phyloP scores from a whole-genome alignment of 2,113 vertebrate genomes.

The Brachyistius frenatus region DNA sequence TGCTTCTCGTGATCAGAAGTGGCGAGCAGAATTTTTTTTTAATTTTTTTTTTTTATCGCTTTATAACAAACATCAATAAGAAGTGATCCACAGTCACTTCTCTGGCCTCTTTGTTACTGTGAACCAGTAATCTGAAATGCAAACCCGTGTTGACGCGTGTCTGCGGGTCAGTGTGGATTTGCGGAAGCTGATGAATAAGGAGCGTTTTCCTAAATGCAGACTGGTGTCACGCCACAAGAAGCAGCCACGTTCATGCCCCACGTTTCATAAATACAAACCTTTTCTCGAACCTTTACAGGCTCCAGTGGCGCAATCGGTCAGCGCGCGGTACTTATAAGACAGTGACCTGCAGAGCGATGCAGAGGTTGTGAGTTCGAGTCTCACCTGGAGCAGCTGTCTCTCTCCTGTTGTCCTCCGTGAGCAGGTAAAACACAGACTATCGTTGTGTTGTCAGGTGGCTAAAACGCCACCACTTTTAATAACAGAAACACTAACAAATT shows the following conservation, averaged over 20 bases:
- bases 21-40: too few species aligned
- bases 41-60: too few species aligned
- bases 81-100: too few species aligned
- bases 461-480: conserved; percentile 90
- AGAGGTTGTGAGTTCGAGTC: neutral
- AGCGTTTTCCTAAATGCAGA: too few species aligned
- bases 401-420: neutral
- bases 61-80: too few species aligned
- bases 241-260: too few species aligned
- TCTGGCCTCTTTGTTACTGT: too few species aligned
- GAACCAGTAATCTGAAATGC: too few species aligned
- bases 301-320: conserved; percentile 14
- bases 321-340: conserved; percentile 19
- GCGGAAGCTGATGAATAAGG: too few species aligned
- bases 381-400: conserved; percentile 28
- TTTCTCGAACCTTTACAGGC: neutral
- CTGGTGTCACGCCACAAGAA: too few species aligned
- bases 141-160: neutral
- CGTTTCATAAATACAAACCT: too few species aligned
- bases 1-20: too few species aligned
- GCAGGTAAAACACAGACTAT: neutral
- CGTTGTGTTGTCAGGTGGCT: conserved; percentile 83
- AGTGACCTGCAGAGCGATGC: conserved; percentile 15
- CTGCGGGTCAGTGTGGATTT: neutral
- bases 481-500: conserved; percentile 35